A percentile compares a stretch with the other conserved stretches of the same genome.
Evolutionary conservation across 2,888 invertebrate species (phyloP).

Genomic region (Petrophora chlorosata): DNA sequence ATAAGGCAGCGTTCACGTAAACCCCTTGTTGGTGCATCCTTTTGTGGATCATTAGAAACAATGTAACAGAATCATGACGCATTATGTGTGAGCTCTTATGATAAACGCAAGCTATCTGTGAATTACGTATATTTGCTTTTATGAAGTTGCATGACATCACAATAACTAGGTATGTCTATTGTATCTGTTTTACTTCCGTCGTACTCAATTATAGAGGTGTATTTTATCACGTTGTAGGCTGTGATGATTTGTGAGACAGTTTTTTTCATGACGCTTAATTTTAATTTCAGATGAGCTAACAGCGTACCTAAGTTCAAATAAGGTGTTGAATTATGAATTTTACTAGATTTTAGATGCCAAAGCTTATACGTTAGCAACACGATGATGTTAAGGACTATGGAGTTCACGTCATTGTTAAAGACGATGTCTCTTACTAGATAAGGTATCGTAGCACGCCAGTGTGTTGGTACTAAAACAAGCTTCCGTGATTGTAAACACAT

Average conservation of each 20-base stretch:
- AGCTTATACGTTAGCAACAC: no score
- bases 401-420: no score
- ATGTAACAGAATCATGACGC: slow-evolving; percentile 19
- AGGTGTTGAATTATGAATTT: no score
- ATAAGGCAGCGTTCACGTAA: slow-evolving; percentile 1
- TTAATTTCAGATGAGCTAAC: neutral
- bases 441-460: no score
- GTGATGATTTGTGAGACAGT: neutral
- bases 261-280: neutral
- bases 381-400: no score
- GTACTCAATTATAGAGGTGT: neutral
- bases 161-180: neutral
- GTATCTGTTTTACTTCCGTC: neutral
- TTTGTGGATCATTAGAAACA: slow-evolving; percentile 2
- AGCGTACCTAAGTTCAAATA: no score
- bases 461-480: no score
- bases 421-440: no score
- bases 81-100: slow-evolving; percentile 20
- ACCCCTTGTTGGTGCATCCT: slow-evolving; percentile 10
- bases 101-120: slow-evolving; percentile 19
- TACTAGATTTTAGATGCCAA: no score
- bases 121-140: slow-evolving; percentile 10
- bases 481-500: no score
- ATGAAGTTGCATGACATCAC: slow-evolving; percentile 4
- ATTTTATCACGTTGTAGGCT: neutral